Evolutionary conservation across 2,797 vertebrate genomes (phyloP).

Genomic region (Bucorvus abyssinicus): DNA sequence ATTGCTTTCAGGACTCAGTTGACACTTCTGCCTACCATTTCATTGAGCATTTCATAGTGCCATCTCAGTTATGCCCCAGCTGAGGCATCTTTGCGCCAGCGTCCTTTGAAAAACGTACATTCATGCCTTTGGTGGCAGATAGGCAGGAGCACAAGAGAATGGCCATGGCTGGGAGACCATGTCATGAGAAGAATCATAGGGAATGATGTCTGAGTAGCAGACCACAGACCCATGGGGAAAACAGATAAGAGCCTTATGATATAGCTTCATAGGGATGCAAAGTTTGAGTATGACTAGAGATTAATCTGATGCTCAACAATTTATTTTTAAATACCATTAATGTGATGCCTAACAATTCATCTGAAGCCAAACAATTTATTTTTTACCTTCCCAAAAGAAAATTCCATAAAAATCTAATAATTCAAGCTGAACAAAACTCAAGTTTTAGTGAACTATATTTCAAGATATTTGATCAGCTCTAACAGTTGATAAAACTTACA

Average conservation of each 20-base stretch:
- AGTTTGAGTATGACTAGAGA: not conserved
- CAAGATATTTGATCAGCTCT: not conserved
- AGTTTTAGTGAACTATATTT: not conserved
- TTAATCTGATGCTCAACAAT: not conserved
- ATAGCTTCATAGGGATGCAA: not conserved
- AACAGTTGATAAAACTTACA: not conserved
- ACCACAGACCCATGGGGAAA: not conserved
- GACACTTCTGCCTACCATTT: not conserved
- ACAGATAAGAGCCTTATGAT: not conserved
- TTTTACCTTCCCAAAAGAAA: not conserved
- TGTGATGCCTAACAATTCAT: not conserved
- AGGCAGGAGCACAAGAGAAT: not conserved
- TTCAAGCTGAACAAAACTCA: not conserved
- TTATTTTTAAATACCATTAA: not conserved
- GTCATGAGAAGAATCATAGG: not conserved
- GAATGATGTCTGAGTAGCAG: not conserved
- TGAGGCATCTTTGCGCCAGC: not conserved
- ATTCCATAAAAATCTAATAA: not conserved
- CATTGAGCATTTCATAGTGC: fast-evolving
- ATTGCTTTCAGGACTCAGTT: not conserved
- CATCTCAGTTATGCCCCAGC: not conserved
- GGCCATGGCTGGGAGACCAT: not conserved
- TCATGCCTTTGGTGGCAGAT: not conserved
- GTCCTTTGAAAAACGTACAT: not conserved
- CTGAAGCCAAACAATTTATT: not conserved